Evolutionary conservation across 2,888 invertebrate genomes (phyloP).

Genomic region (Drosophila prostipennis): DNA sequence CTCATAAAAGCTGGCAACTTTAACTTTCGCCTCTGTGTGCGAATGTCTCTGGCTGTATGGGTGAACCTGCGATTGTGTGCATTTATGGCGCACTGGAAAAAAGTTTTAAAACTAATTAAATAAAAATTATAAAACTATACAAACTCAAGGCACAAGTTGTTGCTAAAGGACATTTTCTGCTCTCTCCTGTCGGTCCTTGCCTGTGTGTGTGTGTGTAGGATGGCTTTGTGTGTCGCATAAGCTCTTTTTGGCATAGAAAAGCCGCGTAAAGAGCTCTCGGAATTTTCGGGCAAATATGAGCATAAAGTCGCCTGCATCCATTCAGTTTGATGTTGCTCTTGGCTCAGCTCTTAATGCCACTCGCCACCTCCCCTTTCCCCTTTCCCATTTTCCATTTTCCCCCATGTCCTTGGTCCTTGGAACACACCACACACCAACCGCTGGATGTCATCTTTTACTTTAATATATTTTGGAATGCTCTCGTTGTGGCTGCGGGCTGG

Average conservation of each 20-base stretch:
- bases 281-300: conserved; percentile 67
- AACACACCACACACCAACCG: conserved; percentile 34
- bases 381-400: too few species aligned
- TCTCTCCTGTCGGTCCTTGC: conserved; percentile 12
- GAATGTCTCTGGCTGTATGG: conserved; percentile 39
- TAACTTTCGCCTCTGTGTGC: conserved; percentile 55
- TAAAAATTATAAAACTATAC: conserved; percentile 80
- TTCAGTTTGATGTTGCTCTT: conserved; percentile 60
- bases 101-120: conserved; percentile 80
- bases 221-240: conserved; percentile 29
- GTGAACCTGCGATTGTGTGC: conserved; percentile 33
- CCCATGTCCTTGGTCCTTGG: not conserved
- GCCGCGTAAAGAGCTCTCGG: conserved; percentile 60
- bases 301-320: conserved; percentile 66
- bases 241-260: conserved; percentile 46
- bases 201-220: conserved; percentile 4
- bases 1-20: conserved; percentile 78
- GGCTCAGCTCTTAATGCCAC: conserved; percentile 52
- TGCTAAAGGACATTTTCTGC: conserved; percentile 61
- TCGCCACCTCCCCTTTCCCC: conserved; percentile 4
- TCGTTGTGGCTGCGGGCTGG: conserved; percentile 29
- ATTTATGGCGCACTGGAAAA: conserved; percentile 62
- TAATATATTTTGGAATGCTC: conserved; percentile 54
- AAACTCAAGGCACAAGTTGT: conserved; percentile 73
- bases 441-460: conserved; percentile 62